Evolutionary conservation across 1,140 invertebrate genomes (phyloP).

Genomic region (Eulimnadia texana): DNA sequence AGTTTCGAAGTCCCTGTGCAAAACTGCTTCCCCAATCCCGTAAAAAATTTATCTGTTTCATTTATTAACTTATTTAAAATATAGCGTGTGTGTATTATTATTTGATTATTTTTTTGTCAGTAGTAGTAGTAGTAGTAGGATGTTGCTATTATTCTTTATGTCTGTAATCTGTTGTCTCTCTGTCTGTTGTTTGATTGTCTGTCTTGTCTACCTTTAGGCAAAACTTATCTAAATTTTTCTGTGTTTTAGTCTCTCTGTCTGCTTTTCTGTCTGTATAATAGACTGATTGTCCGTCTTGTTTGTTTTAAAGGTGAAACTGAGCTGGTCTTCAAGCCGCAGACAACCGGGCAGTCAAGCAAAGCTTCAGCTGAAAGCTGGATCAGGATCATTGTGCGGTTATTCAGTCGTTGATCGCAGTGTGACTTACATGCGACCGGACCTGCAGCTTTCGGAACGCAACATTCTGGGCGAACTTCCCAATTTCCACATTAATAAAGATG

Average conservation of each 20-base stretch:
- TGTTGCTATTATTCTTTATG: no score
- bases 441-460: constrained; percentile 24
- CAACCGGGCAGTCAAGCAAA: constrained; percentile 35
- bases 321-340: constrained; percentile 32
- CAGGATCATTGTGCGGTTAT: constrained; percentile 40
- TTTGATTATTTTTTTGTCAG: no score
- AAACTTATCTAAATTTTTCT: no score
- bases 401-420: constrained; percentile 44
- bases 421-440: constrained; percentile 31
- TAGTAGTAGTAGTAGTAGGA: no score
- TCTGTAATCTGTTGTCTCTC: no score
- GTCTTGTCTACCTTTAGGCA: no score
- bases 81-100: no score
- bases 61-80: no score
- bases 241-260: not conserved
- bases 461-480: constrained; percentile 27
- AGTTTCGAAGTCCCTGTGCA: constrained; percentile 34
- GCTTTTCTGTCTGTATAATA: not conserved
- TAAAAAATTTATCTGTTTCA: constrained; percentile 23
- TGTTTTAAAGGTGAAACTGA: constrained; percentile 27
- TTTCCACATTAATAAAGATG: constrained; percentile 27
- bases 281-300: not conserved
- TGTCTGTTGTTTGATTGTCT: no score
- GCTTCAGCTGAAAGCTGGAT: constrained; percentile 35
- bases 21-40: constrained; percentile 42